Evolutionary conservation across 2,888 invertebrate species (phyloP), one percentile per base, ranked within the genome.

Genomic region (Endotricha flammealis): DNA sequence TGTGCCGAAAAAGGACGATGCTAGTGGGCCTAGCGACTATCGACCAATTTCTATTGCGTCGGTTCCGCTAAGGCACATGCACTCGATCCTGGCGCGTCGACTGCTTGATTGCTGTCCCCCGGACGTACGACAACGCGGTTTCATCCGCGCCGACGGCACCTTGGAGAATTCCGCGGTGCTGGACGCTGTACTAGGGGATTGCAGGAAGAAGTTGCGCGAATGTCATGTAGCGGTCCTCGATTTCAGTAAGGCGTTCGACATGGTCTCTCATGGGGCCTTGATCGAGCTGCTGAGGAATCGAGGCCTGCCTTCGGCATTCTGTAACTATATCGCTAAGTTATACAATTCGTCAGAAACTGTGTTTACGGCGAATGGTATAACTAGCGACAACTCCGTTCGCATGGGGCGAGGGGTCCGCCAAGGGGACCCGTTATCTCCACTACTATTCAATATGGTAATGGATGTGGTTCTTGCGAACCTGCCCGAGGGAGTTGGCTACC

Each of bases 161-260:
- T 10, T 23, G 5, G 9, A 23, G 8, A 5, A 8, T n/a, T 9
- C 23, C 8, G 31, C 20, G 25, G 63, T 39, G 29, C 47, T 36
- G 42, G 57, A 42, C 40, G 63, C 35, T 4, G 40, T 23, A 10
- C 27, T 55, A 3, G 44, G 67, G 11, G 33, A 56, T 28, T 20
- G 32, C 7, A 30, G 41, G 17, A 53, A 29, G n/a, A 45, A 44
- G 34, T 31, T 49, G 32, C 36, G 48, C 29, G 54, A 58, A 17
- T 49, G 74, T 40, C 72, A 71, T 40, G 48, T 67, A 34, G 66
- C 58, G n/a, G n/a, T n/a, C n/a, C n/a, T n/a, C n/a, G n/a, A n/a
- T n/a, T n/a, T n/a, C n/a, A n/a, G n/a, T n/a, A 79, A 76, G 45
- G 78, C 74, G 6, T 77, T 71, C 45, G 73, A 74, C 45, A 63